Conservation (phyloP, 2,113 vertebrate genomes). For the Gadus macrocephalus region DNA sequence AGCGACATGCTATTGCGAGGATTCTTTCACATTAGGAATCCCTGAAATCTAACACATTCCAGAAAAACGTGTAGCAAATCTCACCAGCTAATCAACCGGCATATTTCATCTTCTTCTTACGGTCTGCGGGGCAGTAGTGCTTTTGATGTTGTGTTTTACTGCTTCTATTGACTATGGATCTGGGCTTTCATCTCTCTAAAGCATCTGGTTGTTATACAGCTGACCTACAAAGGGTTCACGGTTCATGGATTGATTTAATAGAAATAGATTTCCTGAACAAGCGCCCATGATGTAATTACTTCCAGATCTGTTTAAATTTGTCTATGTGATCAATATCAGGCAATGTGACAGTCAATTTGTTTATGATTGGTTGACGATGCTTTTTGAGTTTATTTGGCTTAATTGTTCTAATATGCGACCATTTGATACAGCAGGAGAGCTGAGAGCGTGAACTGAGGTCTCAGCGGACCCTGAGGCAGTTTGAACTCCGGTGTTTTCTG, state of each 20-base stretch:
- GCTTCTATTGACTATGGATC: too few species aligned
- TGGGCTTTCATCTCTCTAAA: neutral
- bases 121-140: too few species aligned
- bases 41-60: too few species aligned
- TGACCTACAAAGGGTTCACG: neutral
- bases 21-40: too few species aligned
- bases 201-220: neutral
- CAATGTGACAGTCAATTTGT: neutral
- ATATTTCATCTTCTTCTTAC: too few species aligned
- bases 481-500: neutral
- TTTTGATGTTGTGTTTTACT: neutral
- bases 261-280: neutral
- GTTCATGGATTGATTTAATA: neutral
- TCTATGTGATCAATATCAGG: neutral
- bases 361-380: neutral
- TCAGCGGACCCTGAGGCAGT: neutral
- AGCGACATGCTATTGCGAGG: too few species aligned
- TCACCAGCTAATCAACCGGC: too few species aligned
- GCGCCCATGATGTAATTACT: neutral
- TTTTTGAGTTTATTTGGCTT: too few species aligned
- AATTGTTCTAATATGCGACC: too few species aligned
- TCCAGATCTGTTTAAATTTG: neutral
- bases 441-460: neutral
- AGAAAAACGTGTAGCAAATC: too few species aligned
- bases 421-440: neutral